Conservation (phyloP, 1,140 invertebrate species). For the Papilio aristodemus region DNA sequence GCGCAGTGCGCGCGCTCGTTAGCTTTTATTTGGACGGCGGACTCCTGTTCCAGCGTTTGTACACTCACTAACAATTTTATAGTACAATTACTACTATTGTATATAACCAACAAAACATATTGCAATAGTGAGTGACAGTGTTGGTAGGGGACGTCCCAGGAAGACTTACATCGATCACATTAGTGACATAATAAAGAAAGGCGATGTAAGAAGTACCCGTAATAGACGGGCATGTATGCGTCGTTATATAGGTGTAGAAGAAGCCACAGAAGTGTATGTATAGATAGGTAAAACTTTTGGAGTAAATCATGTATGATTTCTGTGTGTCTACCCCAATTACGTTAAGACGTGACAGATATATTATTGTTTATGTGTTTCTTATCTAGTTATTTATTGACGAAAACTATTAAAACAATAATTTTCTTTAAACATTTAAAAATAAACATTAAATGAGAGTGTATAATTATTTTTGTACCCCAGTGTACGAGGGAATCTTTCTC, state of each 20-base stretch:
- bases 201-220: too few species aligned
- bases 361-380: too few species aligned
- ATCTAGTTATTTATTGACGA: too few species aligned
- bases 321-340: not conserved
- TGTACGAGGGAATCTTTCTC: constrained; percentile 62
- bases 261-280: not conserved
- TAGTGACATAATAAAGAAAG: too few species aligned
- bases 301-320: not conserved
- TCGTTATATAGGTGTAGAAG: too few species aligned
- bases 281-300: not conserved
- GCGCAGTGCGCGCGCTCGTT: constrained; percentile 66
- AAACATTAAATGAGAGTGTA: not conserved
- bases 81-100: not conserved
- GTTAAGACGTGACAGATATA: not conserved
- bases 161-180: too few species aligned
- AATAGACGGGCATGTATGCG: too few species aligned
- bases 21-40: constrained; percentile 76
- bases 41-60: constrained; percentile 65
- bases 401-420: not conserved
- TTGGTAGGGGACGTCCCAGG: too few species aligned
- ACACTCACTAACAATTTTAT: constrained; percentile 44
- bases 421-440: not conserved
- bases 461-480: constrained; percentile 37
- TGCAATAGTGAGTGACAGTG: too few species aligned
- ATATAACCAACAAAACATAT: too few species aligned